Evolutionary conservation across 2,113 vertebrate genomes (phyloP), one percentile per base, ranked within the genome.

Genomic region (Microtus pennsylvanicus): DNA sequence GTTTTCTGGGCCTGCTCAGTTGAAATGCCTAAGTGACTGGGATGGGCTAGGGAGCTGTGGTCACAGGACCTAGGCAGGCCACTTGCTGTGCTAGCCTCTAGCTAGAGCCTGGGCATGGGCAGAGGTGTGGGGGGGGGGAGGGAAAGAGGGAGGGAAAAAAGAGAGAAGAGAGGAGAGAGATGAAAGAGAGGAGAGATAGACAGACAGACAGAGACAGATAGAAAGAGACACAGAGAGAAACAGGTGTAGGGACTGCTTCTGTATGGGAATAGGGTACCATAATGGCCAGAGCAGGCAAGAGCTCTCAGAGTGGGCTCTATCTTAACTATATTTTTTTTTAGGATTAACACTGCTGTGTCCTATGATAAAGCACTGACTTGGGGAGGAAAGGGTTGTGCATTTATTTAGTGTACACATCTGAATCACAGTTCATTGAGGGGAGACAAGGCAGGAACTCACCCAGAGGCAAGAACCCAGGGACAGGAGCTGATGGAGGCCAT

Each of bases 1-100:
- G 97, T 96, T 97, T 97, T 96, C 96, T 96, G 89, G 94, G 89
- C 91, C n/a, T 76, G 55, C 93, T 96, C 87, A 76, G 92, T 26
- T 96, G 95, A 97, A 97, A 95, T 94, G 96, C 95, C 97, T 96
- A 95, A 97, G 93, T 97, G 96, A 97, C 89, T 93, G 86, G 74
- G 81, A 93, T 24, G 47, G 91, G 87, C 94, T 93, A 78, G 94
- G 86, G 69, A 91, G 30, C 35, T 94, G 83, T 90, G 85, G 74
- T 72, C 5, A 26, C 1, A 0, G 42, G 47, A 42, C 26, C 63
- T 13, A 10, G 65, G 74, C 67, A 77, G 90, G 42, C 33, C 1
- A 7, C 77, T 94, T 45, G 30, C 88, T 91, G 47, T 42, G 65
- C 47, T 26, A 87, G 47, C 28, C 22, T 82, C 78, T 69, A n/a